These are phyloP conservation scores for Embidobia sp. DNA, from an alignment of 2,888 invertebrate genomes.

Conservation along the genomic window DNA sequence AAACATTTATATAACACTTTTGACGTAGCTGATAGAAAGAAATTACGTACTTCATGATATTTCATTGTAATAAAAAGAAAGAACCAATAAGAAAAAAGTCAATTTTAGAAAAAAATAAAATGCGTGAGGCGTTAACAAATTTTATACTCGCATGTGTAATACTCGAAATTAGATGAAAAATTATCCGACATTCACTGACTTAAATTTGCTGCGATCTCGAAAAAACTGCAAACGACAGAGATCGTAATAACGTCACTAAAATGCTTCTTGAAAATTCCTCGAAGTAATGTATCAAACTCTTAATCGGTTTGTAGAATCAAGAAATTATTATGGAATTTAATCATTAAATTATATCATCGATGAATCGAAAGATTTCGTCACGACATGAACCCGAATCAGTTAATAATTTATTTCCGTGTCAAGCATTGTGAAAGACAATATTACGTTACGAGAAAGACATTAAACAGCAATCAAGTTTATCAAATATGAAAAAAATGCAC, in stretches of 20 bases:
- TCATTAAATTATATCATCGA: neutral
- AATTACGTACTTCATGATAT: too few relatives aligned
- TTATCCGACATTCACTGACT: neutral
- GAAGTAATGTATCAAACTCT: neutral
- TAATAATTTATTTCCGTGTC: neutral
- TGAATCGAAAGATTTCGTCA: neutral
- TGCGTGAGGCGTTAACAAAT: slow-evolving; percentile 2
- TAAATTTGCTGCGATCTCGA: slow-evolving; percentile 3
- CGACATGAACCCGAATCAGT: neutral
- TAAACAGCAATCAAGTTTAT: too few relatives aligned
- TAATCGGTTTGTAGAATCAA: slow-evolving; percentile 11
- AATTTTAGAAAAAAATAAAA: too few relatives aligned
- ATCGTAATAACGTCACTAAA: slow-evolving; percentile 6
- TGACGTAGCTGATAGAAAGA: too few relatives aligned
- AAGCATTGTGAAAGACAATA: too few relatives aligned
- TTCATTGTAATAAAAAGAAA: neutral
- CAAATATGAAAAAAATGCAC: too few relatives aligned
- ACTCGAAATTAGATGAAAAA: slow-evolving; percentile 11
- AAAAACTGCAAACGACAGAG: slow-evolving; percentile 4
- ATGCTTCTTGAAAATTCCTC: neutral
- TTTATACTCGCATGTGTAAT: neutral
- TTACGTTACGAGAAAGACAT: too few relatives aligned
- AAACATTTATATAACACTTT: too few relatives aligned
- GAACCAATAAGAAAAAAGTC: too few relatives aligned
- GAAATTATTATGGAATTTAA: slow-evolving; percentile 13